These are phyloP conservation scores for Xestia sexstrigata DNA, from an alignment of 2,888 invertebrate species.

Conservation along the genomic window DNA sequence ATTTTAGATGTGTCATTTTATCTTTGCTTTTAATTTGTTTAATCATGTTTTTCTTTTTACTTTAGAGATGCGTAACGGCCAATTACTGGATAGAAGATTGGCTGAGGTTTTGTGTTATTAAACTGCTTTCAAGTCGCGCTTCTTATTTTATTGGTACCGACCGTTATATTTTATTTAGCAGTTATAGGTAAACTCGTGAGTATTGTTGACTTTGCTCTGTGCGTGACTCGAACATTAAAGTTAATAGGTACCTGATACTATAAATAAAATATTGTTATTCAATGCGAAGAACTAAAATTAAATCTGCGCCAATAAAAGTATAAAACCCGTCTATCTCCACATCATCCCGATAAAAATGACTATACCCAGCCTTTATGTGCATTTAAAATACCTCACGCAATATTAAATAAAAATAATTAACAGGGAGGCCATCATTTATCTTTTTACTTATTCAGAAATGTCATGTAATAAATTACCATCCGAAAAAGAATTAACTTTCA, in stretches of 20 bases:
- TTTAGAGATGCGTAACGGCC: not conserved
- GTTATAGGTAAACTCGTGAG: not conserved
- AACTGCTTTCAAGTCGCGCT: not conserved
- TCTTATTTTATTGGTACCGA: not conserved
- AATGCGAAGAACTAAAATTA: not conserved
- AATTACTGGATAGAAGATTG: not conserved
- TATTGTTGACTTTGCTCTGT: slow-evolving; percentile 1
- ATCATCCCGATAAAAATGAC: not conserved
- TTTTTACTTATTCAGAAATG: slow-evolving; percentile 7
- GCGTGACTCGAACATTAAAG: slow-evolving; percentile 16
- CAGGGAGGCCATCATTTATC: slow-evolving; percentile 19
- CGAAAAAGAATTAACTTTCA: slow-evolving; percentile 32
- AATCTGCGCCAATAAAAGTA: not conserved
- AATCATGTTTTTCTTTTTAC: not conserved
- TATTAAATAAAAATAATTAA: slow-evolving; percentile 24
- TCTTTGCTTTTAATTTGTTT: slow-evolving; percentile 6
- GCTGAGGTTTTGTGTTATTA: slow-evolving; percentile 13
- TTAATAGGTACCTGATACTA: not conserved
- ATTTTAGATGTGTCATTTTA: slow-evolving; percentile 17
- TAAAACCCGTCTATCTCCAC: not conserved
- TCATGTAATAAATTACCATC: slow-evolving; percentile 32
- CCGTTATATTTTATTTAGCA: not conserved
- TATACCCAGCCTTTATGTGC: not conserved
- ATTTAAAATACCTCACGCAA: not conserved
- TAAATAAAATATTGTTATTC: slow-evolving; percentile 12